A percentile compares a stretch with the other conserved stretches of the same genome.
These are phyloP conservation scores for Motacilla alba DNA, from an alignment of 2,113 vertebrate species.

Conservation along the genomic window DNA sequence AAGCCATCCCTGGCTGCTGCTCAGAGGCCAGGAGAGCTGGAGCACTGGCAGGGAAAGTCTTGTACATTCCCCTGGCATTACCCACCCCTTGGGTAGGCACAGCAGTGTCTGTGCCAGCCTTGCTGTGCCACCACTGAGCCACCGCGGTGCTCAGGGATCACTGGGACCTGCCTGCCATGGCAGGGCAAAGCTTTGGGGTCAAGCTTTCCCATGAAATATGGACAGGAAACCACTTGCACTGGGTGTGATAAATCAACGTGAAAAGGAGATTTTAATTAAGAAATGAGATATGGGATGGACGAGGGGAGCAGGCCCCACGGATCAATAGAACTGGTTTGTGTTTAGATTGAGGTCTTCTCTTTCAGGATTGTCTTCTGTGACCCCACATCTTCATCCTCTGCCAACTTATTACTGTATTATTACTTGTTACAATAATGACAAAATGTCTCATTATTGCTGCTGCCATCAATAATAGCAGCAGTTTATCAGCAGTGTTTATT, in stretches of 20 bases:
- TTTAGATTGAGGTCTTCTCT: conserved; percentile 43
- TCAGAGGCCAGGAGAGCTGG: neutral
- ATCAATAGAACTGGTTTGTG: conserved; percentile 14
- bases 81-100: neutral
- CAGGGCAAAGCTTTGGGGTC: neutral
- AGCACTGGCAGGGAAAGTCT: neutral
- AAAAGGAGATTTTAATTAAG: neutral
- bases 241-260: neutral
- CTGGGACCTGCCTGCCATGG: neutral
- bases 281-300: neutral
- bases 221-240: neutral
- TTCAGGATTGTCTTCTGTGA: conserved; percentile 18
- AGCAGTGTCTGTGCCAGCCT: neutral
- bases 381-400: conserved; percentile 6
- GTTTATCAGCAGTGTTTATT: conserved; percentile 25
- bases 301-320: neutral
- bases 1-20: neutral
- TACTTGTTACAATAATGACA: conserved; percentile 19
- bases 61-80: rapidly evolving
- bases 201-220: neutral
- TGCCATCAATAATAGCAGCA: conserved; percentile 2
- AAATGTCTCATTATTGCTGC: conserved; percentile 16
- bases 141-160: rapidly evolving
- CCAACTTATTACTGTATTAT: conserved; percentile 30
- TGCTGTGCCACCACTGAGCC: neutral